Evolutionary conservation across 1,140 invertebrate species (phyloP), one percentile per base, ranked within the genome.

Genomic region (Colletes latitarsis): DNA sequence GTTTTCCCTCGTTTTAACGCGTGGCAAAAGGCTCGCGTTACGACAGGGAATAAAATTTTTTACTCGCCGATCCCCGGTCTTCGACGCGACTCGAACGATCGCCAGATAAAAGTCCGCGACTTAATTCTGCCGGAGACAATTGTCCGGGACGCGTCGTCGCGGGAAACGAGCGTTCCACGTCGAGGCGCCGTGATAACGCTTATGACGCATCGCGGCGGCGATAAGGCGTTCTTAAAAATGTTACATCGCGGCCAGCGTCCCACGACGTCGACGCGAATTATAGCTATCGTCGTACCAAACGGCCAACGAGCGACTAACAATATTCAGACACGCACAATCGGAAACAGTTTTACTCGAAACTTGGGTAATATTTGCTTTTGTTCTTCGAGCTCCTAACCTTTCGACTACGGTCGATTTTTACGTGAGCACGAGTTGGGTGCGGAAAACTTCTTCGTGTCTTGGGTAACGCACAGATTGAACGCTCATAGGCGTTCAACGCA

Each of bases 221-320:
- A 81, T 81, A 81, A 81, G 78, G n/a, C 62, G 63, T 81, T 62
- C n/a, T 43, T 53, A 66, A 73, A 80, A 81, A 81, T 75, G 68
- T 74, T 66, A 19, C 41, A 21, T 15, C 30, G 63, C 71, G 53
- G 19, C 60, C 39, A 9, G 21, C n/a, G 68, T 52, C 39, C 21
- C 63, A 15, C 58, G 49, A 43, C 39, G 21, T 52, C 41, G 55
- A n/a, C 12, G 17, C 2, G 46, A 71, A 19, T 75, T 57, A 57
- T 55, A 21, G 14, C 30, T 3, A 14, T 43, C 21, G 46, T 8
- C 6, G 4, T 3, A 17, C 30, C 30, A 19, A 41, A 55, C 4
- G 49, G 4, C 12, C 15, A 21, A 43, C 14, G 21, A 58, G 3
- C 6, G 57, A 58, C 3, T 4, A 57, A 17, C 14, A 2, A 30